Evolutionary conservation across 1,140 invertebrate species (phyloP), one percentile per base, ranked within the genome.

Genomic region (Habropoda laboriosa): DNA sequence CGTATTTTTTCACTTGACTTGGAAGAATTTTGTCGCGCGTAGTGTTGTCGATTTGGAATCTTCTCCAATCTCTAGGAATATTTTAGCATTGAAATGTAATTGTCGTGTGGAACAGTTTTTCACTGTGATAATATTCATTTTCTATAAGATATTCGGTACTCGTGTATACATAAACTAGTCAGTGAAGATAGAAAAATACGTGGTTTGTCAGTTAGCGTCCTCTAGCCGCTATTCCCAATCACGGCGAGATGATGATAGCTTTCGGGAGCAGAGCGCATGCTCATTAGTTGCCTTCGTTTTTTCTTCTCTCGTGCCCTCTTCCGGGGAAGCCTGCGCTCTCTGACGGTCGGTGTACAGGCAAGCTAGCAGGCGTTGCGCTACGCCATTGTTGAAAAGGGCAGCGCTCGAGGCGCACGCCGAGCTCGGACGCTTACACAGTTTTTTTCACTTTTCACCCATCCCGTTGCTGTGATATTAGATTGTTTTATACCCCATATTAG

Each of bases 321-420:
- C 73, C 80, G 77, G 67, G 57, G 64, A 67, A 77, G 70, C 55
- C 40, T 85, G 83, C 81, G 78, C 82, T 64, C 72, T 85, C 86
- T 79, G 64, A 67, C 80, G 87, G 80, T 51, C 53, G 66, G 58
- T 35, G 73, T 66, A 68, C 45, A 53, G 55, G 75, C 67, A 24
- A 74, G 42, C 64, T 21, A 42, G 70, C 68, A 78, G 78, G 74
- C 83, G 80, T 85, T 77, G 66, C 79, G 82, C 49, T 79, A 45
- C 87, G 88, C 88, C 89, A 90, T 90, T 89, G 87, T 89, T 82
- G 89, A 89, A 89, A 90, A 89, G 87, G 90, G 89, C 91, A 91
- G 90, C 89, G 90, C 87, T 86, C 86, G 84, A 87, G 86, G 87
- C 87, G 89, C 88, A 90, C 90, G 86, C 88, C 86, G 87, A 87